Percentiles rank a stretch among this genome's conserved stretches.
Conservation (phyloP, 2,888 invertebrate species). For the Plutella xylostella region DNA sequence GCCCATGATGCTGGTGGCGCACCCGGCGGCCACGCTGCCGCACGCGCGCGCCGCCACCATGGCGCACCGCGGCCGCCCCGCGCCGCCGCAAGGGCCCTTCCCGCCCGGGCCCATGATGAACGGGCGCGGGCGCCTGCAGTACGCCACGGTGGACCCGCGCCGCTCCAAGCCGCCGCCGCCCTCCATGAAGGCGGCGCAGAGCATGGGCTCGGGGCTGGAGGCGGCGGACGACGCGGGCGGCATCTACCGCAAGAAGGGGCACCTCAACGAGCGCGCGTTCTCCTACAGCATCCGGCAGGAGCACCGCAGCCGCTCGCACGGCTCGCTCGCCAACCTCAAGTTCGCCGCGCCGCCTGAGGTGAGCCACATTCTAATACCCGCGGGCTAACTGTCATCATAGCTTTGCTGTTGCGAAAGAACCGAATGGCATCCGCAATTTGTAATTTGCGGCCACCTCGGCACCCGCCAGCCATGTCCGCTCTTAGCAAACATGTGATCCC, state of each 20-base stretch:
- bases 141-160: constrained; percentile 73
- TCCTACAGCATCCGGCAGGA: constrained; percentile 95
- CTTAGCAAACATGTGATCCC: background rate
- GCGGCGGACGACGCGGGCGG: constrained; percentile 74
- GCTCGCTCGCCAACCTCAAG: constrained; percentile 90
- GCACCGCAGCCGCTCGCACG: constrained; percentile 92
- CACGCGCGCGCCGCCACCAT: constrained; percentile 57
- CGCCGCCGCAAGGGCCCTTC: constrained; percentile 57
- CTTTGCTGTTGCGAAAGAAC: constrained; percentile 1
- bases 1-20: constrained; percentile 63
- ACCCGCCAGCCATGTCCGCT: background rate
- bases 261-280: constrained; percentile 92
- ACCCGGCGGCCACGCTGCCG: constrained; percentile 55
- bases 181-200: constrained; percentile 75
- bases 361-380: constrained; percentile 23
- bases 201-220: constrained; percentile 75
- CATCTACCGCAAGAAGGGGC: constrained; percentile 91
- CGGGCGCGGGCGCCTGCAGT: constrained; percentile 61
- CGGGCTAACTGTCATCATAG: background rate
- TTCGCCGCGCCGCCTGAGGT: constrained; percentile 81
- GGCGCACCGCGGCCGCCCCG: constrained; percentile 70
- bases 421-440: background rate
- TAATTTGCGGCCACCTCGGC: background rate
- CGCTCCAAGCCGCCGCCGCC: constrained; percentile 73
- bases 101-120: constrained; percentile 46